Evolutionary conservation across 2,797 vertebrate genomes (phyloP).

Genomic region (Acrossocheilus wenchowensis): DNA sequence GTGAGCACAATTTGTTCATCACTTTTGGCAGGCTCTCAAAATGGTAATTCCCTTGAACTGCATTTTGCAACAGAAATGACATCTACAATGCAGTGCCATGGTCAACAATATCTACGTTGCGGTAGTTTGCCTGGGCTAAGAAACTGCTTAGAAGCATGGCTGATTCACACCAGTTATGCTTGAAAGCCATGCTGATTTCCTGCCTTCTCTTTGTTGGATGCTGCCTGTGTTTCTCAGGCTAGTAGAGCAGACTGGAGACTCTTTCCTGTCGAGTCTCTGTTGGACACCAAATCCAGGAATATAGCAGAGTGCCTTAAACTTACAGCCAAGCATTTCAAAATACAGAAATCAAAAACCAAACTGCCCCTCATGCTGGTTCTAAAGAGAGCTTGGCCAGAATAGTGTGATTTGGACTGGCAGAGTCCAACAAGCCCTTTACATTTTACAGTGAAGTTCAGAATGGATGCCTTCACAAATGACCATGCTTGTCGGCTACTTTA

Average conservation of each 20-base stretch:
- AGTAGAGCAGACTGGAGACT: conserved; percentile 40
- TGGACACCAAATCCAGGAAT: conserved; percentile 51
- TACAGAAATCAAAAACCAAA: conserved; percentile 46
- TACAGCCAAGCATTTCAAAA: conserved; percentile 55
- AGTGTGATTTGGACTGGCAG: conserved; percentile 44
- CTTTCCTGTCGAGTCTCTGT: conserved; percentile 33
- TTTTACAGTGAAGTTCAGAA: conserved; percentile 34
- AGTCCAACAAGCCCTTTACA: conserved; percentile 34
- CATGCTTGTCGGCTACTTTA: not conserved
- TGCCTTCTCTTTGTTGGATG: conserved; percentile 50
- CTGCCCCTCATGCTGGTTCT: conserved; percentile 48
- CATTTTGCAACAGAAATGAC: not conserved
- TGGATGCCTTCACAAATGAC: not conserved
- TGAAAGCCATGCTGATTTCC: conserved; percentile 41
- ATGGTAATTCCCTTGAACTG: conserved; percentile 14
- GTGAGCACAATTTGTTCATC: not conserved
- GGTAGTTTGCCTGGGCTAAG: not conserved
- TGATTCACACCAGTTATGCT: conserved; percentile 47
- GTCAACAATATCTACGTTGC: conserved; percentile 20
- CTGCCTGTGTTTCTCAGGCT: conserved; percentile 48
- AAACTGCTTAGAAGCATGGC: conserved; percentile 22
- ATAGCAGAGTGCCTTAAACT: conserved; percentile 39
- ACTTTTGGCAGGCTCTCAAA: conserved; percentile 7
- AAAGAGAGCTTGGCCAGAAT: conserved; percentile 50
- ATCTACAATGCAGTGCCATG: conserved; percentile 12